Evolutionary conservation across 2,113 vertebrate genomes (phyloP).

Genomic region (Rattus rattus): DNA sequence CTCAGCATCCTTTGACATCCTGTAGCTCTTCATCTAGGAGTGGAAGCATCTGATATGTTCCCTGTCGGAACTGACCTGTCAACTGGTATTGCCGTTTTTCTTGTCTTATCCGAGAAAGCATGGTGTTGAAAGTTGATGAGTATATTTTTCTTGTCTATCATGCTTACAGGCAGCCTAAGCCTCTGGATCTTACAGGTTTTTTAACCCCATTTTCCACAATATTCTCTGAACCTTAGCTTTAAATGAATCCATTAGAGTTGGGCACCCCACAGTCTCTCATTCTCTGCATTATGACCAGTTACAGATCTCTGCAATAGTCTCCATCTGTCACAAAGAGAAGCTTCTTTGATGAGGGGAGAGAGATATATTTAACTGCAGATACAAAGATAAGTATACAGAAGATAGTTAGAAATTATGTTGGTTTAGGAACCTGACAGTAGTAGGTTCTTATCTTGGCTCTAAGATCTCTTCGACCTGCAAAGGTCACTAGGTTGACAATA

Average conservation of each 20-base stretch:
- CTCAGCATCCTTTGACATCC: not conserved
- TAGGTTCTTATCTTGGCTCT: not conserved
- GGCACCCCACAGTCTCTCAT: not conserved
- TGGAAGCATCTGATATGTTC: not conserved
- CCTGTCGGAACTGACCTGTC: not conserved
- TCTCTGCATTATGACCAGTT: not conserved
- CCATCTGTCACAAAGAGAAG: not conserved
- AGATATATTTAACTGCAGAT: not conserved
- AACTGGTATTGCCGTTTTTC: not conserved
- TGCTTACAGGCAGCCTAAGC: not conserved
- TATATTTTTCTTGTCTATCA: not conserved
- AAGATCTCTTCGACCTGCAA: not conserved
- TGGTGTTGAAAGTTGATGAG: not conserved
- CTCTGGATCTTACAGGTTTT: not conserved
- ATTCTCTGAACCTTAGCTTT: not conserved
- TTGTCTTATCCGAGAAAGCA: not conserved
- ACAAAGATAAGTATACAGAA: not conserved
- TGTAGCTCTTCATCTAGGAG: not conserved
- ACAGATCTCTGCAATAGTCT: not conserved
- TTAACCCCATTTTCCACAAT: not conserved
- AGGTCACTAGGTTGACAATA: too few relatives aligned
- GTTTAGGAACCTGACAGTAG: not conserved
- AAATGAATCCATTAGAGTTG: not conserved
- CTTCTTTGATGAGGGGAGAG: not conserved
- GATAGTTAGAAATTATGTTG: too few relatives aligned